These are phyloP conservation scores for Erpetoichthys calabaricus DNA, from an alignment of 2,797 vertebrate species.

Conservation along the genomic window DNA sequence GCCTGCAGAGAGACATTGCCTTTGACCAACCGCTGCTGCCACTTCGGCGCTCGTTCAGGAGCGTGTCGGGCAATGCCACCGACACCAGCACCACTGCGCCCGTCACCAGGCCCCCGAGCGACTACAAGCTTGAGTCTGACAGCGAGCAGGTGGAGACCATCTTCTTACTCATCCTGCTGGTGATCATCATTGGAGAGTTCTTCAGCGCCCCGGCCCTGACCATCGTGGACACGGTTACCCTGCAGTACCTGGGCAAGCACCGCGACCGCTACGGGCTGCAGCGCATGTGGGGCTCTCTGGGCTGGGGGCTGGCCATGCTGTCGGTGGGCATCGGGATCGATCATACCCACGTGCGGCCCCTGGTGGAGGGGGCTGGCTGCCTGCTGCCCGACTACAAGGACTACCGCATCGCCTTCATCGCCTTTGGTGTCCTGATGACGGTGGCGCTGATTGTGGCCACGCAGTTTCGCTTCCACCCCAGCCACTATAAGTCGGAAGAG, in stretches of 20 bases:
- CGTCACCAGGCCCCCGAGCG: slow-evolving; percentile 24
- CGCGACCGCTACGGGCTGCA: slow-evolving; percentile 88
- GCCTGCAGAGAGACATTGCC: too few relatives aligned
- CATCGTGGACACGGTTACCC: slow-evolving; percentile 87
- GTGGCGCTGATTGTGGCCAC: slow-evolving; percentile 76
- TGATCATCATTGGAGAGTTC: slow-evolving; percentile 91
- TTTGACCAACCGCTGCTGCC: too few relatives aligned
- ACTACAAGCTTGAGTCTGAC: slow-evolving; percentile 46
- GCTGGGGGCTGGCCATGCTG: slow-evolving; percentile 93
- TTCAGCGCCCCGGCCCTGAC: slow-evolving; percentile 93
- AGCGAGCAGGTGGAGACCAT: slow-evolving; percentile 73
- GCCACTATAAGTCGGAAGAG: slow-evolving; percentile 36
- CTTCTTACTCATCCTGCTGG: slow-evolving; percentile 81
- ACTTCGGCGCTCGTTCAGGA: too few relatives aligned
- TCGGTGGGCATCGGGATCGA: slow-evolving; percentile 90
- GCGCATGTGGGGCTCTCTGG: slow-evolving; percentile 95
- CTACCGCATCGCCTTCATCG: slow-evolving; percentile 85
- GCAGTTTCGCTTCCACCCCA: slow-evolving; percentile 76
- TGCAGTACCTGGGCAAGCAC: slow-evolving; percentile 82
- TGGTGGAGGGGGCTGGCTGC: slow-evolving; percentile 60
- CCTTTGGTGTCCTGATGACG: slow-evolving; percentile 84
- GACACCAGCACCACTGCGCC: slow-evolving; percentile 11
- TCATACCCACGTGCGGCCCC: slow-evolving; percentile 57
- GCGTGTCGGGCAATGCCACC: slow-evolving; percentile 10
- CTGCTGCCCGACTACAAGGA: slow-evolving; percentile 66